phyloP scores from a whole-genome alignment of 2,888 invertebrate species.

The Xylocampa areola region DNA sequence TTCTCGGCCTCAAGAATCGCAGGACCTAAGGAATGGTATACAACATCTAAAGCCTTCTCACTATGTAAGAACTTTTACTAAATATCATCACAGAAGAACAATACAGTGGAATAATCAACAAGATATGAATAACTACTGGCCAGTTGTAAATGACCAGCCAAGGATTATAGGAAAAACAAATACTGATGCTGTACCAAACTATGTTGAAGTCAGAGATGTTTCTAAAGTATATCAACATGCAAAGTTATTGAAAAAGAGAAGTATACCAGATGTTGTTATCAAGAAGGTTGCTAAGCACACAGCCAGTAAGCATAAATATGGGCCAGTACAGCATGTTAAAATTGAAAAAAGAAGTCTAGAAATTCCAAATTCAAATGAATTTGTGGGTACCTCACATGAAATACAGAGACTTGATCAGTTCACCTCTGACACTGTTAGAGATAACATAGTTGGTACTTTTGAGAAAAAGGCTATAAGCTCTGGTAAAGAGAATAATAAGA shows the following conservation, averaged over 20 bases:
- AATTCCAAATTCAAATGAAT: constrained; percentile 72
- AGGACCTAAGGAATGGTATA: constrained; percentile 77
- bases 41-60: constrained; percentile 79
- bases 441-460: constrained; percentile 65
- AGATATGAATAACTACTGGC: constrained; percentile 74
- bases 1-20: constrained; percentile 81
- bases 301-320: constrained; percentile 45
- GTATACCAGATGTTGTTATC: constrained; percentile 35
- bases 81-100: constrained; percentile 84
- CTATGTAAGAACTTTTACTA: constrained; percentile 86
- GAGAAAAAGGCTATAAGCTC: constrained; percentile 67
- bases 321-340: constrained; percentile 45
- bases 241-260: constrained; percentile 51
- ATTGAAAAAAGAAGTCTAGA: constrained; percentile 75
- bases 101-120: constrained; percentile 75
- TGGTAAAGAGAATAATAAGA: constrained; percentile 68
- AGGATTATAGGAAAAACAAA: constrained; percentile 75
- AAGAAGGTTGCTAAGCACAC: constrained; percentile 25
- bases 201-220: constrained; percentile 37
- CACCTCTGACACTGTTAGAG: constrained; percentile 62
- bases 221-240: constrained; percentile 47
- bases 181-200: constrained; percentile 54
- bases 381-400: constrained; percentile 61
- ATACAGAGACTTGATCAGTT: constrained; percentile 66
- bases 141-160: constrained; percentile 66